Percentiles rank a stretch among this genome's conserved stretches.
Evolutionary conservation across 2,888 invertebrate genomes (phyloP).

Genomic region (Neocrepidodera transversa): DNA sequence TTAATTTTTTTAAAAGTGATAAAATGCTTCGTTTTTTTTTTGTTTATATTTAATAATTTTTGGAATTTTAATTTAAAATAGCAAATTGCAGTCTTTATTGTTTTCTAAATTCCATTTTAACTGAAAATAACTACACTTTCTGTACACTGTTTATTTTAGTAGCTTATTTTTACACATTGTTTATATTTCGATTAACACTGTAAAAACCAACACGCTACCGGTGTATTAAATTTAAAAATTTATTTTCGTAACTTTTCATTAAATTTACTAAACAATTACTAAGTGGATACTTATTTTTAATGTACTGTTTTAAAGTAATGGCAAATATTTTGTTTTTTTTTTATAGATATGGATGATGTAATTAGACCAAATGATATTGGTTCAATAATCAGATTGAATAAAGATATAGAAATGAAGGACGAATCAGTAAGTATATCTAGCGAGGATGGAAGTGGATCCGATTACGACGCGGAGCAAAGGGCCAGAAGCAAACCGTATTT

Average conservation of each 20-base stretch:
- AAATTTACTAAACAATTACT: neutral
- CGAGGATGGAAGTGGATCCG: slow-evolving; percentile 64
- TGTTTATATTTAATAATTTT: too few relatives aligned
- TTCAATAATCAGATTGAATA: slow-evolving; percentile 37
- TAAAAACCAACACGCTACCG: neutral
- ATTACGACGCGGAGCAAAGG: slow-evolving; percentile 51
- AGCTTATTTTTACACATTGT: slow-evolving; percentile 31
- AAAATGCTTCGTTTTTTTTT: too few relatives aligned
- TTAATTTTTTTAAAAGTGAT: too few relatives aligned
- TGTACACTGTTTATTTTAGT: slow-evolving; percentile 34
- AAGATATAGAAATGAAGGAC: slow-evolving; percentile 38
- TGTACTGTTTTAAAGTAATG: too few relatives aligned
- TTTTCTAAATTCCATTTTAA: too few relatives aligned
- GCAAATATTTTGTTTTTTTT: too few relatives aligned
- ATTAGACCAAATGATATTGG: slow-evolving; percentile 4
- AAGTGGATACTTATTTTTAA: too few relatives aligned
- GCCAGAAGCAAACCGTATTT: slow-evolving; percentile 47
- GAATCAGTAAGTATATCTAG: slow-evolving; percentile 60
- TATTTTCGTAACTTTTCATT: neutral
- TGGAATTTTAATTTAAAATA: too few relatives aligned
- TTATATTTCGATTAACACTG: slow-evolving; percentile 15
- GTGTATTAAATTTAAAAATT: neutral
- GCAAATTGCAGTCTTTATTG: too few relatives aligned
- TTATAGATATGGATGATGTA: neutral
- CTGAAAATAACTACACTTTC: too few relatives aligned